Percentiles rank a stretch among this genome's conserved stretches.
phyloP scores from a whole-genome alignment of 2,888 invertebrate species.

The Thumatha senex region DNA sequence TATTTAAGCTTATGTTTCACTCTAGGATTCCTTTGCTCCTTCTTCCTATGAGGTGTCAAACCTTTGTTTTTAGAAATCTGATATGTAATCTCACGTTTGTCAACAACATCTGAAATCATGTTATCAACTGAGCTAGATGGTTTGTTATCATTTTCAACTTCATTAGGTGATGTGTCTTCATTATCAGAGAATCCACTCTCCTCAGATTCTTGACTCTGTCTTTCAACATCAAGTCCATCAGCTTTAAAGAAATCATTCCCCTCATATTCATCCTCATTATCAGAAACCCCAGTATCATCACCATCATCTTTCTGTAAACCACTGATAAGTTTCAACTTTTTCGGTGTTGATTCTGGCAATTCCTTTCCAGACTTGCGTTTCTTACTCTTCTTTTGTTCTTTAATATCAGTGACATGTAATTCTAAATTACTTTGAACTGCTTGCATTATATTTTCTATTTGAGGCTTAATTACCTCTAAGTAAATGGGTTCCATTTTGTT shows the following conservation, averaged over 20 bases:
- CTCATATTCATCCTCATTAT: constrained; percentile 70
- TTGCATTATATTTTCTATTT: constrained; percentile 85
- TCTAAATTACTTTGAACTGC: constrained; percentile 75
- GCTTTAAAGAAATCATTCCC: constrained; percentile 62
- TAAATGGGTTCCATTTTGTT: constrained; percentile 89
- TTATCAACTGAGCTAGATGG: constrained; percentile 60
- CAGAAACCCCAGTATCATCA: constrained; percentile 72
- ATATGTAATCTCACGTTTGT: constrained; percentile 94
- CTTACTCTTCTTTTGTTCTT: constrained; percentile 39
- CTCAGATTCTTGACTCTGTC: constrained; percentile 63
- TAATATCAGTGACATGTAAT: constrained; percentile 50
- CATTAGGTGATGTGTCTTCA: constrained; percentile 53
- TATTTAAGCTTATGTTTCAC: constrained; percentile 97
- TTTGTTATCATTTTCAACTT: constrained; percentile 57
- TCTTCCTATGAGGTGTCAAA: constrained; percentile 94
- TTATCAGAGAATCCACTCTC: constrained; percentile 76
- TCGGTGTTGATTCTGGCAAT: constrained; percentile 51
- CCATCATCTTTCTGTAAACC: constrained; percentile 68
- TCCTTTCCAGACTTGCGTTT: constrained; percentile 61
- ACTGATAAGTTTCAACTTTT: constrained; percentile 71
- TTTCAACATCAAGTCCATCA: constrained; percentile 39
- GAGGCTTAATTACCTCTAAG: constrained; percentile 86
- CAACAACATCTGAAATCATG: constrained; percentile 60
- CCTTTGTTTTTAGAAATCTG: constrained; percentile 98
- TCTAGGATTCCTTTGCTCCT: constrained; percentile 96